Base-by-base conservation (phyloP, 1,140 invertebrate species). In the Bombus difficillimus region DNA sequence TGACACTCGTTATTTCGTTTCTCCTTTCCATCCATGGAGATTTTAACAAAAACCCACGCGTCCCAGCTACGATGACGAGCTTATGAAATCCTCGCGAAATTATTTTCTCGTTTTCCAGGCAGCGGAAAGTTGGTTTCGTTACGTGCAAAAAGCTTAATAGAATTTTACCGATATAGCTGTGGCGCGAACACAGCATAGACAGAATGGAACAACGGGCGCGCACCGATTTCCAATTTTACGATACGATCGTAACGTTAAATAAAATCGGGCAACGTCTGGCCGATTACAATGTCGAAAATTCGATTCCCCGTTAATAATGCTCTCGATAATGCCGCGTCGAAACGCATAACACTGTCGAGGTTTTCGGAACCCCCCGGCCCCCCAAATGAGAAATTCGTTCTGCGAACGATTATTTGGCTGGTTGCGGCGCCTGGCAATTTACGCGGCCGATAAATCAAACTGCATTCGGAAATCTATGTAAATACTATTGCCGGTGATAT, bases 161-260 rank as follows among this genome's bases (percentile, higher is more conserved):
- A 76, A 76, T 76, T 28, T 76, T 28, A 28, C 39, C 71, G 34
- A 37, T 37, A 32, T 12, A 28, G 37, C 22, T 34, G 9, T n/a
- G 59, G 74, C 8, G 22, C 28, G 47, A 18, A 34, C 47, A 22
- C 32, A 22, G 32, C 13, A 53, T 28, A 28, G 22, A 39, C 28
- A 12, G 39, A 73, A 32, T 43, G n/a, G 41, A 41, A 39, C 59
- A 59, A 41, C 28, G 34, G 18, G 13, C 66, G 34, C 76, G 62
- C 4, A n/a, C 25, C 53, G 62, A 81, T 89, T 79, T 83, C 66
- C 68, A 71, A 90, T 81, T 89, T 89, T 87, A 89, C 77, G 87
- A 86, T 69, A 59, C 76, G 66, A 87, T 62, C 77, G 81, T 81
- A 75, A 87, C 84, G 71, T 80, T 83, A 79, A 86, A 86, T 66